Base-by-base conservation (phyloP, 2,888 invertebrate species). In the Ethmia dodecea region DNA sequence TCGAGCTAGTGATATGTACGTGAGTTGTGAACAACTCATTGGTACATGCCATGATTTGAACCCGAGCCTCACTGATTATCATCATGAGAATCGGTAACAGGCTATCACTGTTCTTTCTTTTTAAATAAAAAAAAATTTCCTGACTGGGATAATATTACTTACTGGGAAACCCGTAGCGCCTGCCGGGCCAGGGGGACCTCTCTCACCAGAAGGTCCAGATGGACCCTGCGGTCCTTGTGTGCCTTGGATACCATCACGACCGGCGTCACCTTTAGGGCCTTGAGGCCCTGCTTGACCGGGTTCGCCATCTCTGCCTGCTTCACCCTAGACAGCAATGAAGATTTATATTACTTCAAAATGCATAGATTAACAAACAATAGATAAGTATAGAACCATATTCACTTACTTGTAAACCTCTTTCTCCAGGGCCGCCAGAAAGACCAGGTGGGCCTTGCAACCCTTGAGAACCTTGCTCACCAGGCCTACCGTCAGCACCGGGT, bases 111-210 rank as follows among this genome's bases (percentile, higher is more conserved):
- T 14, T n/a, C n/a, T n/a, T n/a, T n/a, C n/a, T n/a, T n/a, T n/a
- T n/a, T n/a, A n/a, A n/a, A n/a, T n/a, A n/a, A n/a, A n/a, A n/a
- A n/a, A n/a, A n/a, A n/a, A n/a, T n/a, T n/a, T n/a, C n/a, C n/a
- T n/a, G n/a, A n/a, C n/a, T n/a, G n/a, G n/a, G n/a, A n/a, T n/a
- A n/a, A n/a, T n/a, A n/a, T n/a, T n/a, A n/a, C 56, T 71, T 83
- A 93, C 93, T 68, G 93, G 94, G 56, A 93, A 94, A 35, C 95
- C 96, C 55, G 93, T 89, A 1, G 93, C 89, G 28, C 96, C 96
- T 8, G 91, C 81, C 2, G 91, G 86, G 1, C 96, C 96, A 3
- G 91, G 87, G 5, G 92, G 89, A 33, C 96, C 96, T 55, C 95
- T 79, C 58, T 92, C 91, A 15, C 94, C 94, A 45, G 91, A 87